Conservation (phyloP, 2,113 vertebrate genomes). For the Aegotheles bennettii region DNA sequence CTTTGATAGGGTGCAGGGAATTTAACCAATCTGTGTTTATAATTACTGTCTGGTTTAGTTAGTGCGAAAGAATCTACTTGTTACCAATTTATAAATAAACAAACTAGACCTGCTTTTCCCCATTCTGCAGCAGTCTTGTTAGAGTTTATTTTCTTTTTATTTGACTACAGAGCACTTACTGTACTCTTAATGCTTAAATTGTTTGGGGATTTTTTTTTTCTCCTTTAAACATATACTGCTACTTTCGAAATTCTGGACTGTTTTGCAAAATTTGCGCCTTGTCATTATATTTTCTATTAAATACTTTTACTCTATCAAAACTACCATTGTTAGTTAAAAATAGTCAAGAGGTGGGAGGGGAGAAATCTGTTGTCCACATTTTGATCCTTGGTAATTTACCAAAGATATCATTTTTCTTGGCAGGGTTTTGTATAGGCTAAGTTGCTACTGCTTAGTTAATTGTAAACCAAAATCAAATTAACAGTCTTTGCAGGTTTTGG, state of each 20-base stretch:
- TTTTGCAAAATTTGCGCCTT: conserved; percentile 67
- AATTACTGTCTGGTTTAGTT: conserved; percentile 82
- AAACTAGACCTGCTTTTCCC: conserved; percentile 71
- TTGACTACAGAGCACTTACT: conserved; percentile 74
- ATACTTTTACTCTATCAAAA: conserved; percentile 37
- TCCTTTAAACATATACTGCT: conserved; percentile 61
- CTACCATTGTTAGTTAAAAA: conserved; percentile 65
- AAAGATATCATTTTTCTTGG: conserved; percentile 80
- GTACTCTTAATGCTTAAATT: conserved; percentile 62
- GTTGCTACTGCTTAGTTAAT: conserved; percentile 80
- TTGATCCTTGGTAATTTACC: conserved; percentile 73
- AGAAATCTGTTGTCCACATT: conserved; percentile 77
- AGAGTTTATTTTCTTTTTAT: conserved; percentile 77
- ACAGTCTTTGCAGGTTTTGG: conserved; percentile 68
- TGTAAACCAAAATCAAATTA: conserved; percentile 82
- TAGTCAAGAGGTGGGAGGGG: conserved; percentile 10
- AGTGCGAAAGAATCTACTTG: conserved; percentile 80
- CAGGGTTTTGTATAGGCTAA: conserved; percentile 61
- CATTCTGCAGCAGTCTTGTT: conserved; percentile 59
- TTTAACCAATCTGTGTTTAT: conserved; percentile 82
- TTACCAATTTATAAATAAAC: conserved; percentile 82
- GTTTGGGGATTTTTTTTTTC: background rate
- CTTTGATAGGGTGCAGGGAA: conserved; percentile 82
- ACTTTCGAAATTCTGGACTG: conserved; percentile 38
- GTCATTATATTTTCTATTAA: conserved; percentile 43